phyloP scores from a whole-genome alignment of 2,888 invertebrate genomes.

The Pristionchus entomophagus region DNA sequence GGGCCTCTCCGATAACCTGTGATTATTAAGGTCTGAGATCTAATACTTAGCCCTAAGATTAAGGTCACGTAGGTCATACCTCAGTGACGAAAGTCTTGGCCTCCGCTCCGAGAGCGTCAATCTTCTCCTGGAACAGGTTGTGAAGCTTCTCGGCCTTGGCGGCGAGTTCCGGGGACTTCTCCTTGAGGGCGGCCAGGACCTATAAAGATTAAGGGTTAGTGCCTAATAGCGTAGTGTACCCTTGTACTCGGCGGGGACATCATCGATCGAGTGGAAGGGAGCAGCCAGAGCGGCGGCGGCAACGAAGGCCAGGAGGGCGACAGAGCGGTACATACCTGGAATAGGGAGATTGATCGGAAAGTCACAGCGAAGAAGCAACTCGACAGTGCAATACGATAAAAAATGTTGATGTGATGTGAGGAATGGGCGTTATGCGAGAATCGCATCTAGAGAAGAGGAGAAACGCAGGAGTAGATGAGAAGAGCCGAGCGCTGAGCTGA shows the following conservation, averaged over 20 bases:
- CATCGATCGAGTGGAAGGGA: conserved; percentile 65
- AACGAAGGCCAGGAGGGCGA: conserved; percentile 58
- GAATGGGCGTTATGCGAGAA: no score
- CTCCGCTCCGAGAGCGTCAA: conserved; percentile 51
- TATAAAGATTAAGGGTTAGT: conserved; percentile 47
- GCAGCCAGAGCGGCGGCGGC: conserved; percentile 59
- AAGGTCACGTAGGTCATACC: conserved; percentile 36
- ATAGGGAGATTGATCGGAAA: no score
- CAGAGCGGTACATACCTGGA: conserved; percentile 54
- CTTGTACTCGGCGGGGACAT: conserved; percentile 72
- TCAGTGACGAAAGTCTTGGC: conserved; percentile 66
- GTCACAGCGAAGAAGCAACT: no score
- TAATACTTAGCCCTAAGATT: no score
- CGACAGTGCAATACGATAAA: no score
- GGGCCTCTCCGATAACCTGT: conserved; percentile 49
- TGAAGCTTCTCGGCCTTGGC: conserved; percentile 69
- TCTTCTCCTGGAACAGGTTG: conserved; percentile 62
- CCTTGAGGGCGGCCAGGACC: conserved; percentile 70
- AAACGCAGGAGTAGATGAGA: no score
- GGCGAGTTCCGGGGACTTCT: conserved; percentile 68
- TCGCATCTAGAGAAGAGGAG: no score
- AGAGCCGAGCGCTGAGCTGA: no score
- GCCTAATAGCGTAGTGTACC: no score
- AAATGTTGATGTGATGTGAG: no score
- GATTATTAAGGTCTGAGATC: neutral